phyloP scores from a whole-genome alignment of 2,888 invertebrate genomes.

The Chloroclystis v-ata region DNA sequence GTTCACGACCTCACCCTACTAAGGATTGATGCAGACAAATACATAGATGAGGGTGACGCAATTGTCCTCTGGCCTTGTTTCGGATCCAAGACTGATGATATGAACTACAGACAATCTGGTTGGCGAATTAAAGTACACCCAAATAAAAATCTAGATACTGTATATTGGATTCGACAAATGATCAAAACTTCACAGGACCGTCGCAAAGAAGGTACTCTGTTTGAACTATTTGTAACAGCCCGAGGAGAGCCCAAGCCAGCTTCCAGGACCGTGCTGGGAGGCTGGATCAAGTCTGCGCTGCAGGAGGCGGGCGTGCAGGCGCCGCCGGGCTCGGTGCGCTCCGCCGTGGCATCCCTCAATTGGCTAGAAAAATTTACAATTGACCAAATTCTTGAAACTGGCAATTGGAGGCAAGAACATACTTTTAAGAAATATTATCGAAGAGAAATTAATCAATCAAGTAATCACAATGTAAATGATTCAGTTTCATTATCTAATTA shows the following conservation, averaged over 20 bases:
- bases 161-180: background rate
- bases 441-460: no score
- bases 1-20: background rate
- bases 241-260: background rate
- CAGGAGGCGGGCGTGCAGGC: background rate
- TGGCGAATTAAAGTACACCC: background rate
- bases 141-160: background rate
- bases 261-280: background rate
- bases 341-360: background rate
- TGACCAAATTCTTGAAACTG: background rate
- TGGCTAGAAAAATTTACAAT: background rate
- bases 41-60: background rate
- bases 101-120: background rate
- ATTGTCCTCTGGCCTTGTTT: background rate
- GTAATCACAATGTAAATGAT: no score
- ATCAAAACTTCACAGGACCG: background rate
- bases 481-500: no score
- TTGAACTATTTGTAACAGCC: background rate
- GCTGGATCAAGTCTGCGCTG: background rate
- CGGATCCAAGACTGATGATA: slow-evolving; percentile 1
- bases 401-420: background rate
- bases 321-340: background rate
- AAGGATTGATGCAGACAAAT: background rate
- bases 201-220: background rate
- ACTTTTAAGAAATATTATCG: background rate